A percentile compares a stretch with the other conserved stretches of the same genome.
Conservation (phyloP, 2,113 vertebrate species). For the Tenrec ecaudatus region DNA sequence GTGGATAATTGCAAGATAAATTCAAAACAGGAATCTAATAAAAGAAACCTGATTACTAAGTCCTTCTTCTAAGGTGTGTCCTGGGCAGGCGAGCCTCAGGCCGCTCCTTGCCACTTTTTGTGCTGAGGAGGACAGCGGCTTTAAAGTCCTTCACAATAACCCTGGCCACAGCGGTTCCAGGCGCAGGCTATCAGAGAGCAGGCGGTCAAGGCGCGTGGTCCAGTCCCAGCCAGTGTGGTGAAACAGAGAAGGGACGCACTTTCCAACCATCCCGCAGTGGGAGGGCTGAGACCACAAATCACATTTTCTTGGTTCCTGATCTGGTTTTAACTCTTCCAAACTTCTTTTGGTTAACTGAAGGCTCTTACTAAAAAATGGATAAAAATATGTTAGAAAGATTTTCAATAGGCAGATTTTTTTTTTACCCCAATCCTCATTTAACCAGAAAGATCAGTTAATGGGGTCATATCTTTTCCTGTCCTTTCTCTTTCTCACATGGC, state of each 20-base stretch:
- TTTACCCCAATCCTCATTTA: not conserved
- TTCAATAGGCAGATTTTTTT: not conserved
- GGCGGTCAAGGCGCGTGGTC: no score
- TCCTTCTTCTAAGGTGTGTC: not conserved
- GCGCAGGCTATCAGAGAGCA: no score
- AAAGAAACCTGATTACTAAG: not conserved
- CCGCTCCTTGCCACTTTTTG: not conserved
- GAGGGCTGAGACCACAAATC: not conserved
- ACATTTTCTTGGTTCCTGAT: not conserved
- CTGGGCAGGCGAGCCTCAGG: not conserved
- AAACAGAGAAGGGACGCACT: not conserved
- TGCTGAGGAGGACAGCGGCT: not conserved
- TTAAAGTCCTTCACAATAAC: not conserved
- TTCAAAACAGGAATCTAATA: not conserved
- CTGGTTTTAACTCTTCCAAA: not conserved
- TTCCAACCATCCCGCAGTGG: not conserved
- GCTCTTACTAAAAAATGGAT: conserved; percentile 21
- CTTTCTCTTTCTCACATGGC: not conserved
- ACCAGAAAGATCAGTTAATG: not conserved
- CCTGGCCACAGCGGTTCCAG: not conserved
- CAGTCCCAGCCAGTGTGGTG: not conserved
- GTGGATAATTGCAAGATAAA: no score
- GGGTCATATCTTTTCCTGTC: not conserved
- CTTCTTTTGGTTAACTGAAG: conserved; percentile 24
- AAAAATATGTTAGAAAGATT: conserved; percentile 45